Conservation (phyloP, 2,113 vertebrate genomes). For the Notothenia rossii region DNA sequence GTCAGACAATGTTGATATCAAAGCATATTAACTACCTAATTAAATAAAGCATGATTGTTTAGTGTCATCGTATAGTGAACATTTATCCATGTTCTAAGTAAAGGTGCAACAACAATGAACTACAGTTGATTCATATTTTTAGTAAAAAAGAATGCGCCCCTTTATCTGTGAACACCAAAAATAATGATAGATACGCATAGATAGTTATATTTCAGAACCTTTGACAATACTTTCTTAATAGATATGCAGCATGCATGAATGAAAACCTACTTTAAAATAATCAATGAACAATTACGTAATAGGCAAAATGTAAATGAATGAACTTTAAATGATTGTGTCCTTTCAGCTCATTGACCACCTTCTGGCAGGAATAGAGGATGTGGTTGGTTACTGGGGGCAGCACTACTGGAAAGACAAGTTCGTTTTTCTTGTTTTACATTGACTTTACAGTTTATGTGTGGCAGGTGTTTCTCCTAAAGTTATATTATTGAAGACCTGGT, state of each 20-base stretch:
- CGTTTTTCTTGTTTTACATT: slow-evolving; percentile 39
- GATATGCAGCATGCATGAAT: neutral
- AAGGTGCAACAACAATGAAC: neutral
- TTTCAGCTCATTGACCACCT: slow-evolving; percentile 89
- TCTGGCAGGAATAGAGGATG: slow-evolving; percentile 89
- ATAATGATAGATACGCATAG: neutral
- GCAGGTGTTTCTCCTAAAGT: neutral
- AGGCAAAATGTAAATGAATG: neutral
- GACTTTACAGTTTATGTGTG: neutral
- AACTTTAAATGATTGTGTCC: neutral
- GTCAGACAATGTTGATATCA: too few relatives aligned
- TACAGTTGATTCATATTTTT: neutral
- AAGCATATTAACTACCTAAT: too few relatives aligned
- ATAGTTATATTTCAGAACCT: neutral
- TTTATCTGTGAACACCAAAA: neutral
- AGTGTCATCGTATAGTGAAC: too few relatives aligned
- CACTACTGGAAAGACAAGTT: slow-evolving; percentile 94
- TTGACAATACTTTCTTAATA: neutral
- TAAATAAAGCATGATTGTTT: too few relatives aligned
- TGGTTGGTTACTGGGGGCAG: slow-evolving; percentile 89
- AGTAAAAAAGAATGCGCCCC: neutral
- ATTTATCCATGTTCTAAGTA: neutral
- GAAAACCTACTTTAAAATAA: too few relatives aligned
- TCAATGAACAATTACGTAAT: too few relatives aligned
- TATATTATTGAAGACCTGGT: neutral